Evolutionary conservation across 1,140 invertebrate genomes (phyloP).

Genomic region (Drosophila pandora): DNA sequence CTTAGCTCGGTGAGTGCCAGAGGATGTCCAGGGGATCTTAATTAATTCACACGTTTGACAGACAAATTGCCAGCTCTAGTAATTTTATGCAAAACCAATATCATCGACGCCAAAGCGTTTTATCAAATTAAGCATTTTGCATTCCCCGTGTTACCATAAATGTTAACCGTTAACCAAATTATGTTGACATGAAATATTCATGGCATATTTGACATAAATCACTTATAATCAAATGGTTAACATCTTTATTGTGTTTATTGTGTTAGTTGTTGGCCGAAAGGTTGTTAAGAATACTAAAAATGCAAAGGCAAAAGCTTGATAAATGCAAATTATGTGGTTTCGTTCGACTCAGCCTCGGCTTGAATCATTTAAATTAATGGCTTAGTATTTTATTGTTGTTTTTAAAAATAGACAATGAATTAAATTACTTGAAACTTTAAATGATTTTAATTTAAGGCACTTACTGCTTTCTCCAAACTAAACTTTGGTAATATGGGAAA

Average conservation of each 20-base stretch:
- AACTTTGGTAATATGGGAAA: background rate
- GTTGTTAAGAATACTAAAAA: constrained; percentile 12
- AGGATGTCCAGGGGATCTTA: constrained; percentile 7
- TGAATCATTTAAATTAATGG: constrained; percentile 34
- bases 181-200: constrained; percentile 48
- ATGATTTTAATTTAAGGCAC: background rate
- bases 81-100: constrained; percentile 50
- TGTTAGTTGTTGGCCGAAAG: constrained; percentile 4
- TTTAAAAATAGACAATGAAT: constrained; percentile 5
- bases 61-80: constrained; percentile 32
- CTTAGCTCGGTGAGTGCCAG: constrained; percentile 13
- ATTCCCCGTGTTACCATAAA: constrained; percentile 17
- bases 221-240: constrained; percentile 46
- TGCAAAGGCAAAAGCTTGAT: constrained; percentile 18
- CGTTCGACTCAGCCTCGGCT: constrained; percentile 10
- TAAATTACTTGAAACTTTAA: constrained; percentile 1
- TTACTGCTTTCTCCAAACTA: background rate
- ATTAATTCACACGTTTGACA: constrained; percentile 49
- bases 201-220: constrained; percentile 45
- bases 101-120: constrained; percentile 25
- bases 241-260: constrained; percentile 52
- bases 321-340: constrained; percentile 36
- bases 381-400: constrained; percentile 2
- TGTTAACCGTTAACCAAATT: constrained; percentile 54
- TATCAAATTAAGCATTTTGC: constrained; percentile 32